These are phyloP conservation scores for Lepeophtheirus nordmannii DNA, from an alignment of 2,888 invertebrate genomes.

Conservation along the genomic window DNA sequence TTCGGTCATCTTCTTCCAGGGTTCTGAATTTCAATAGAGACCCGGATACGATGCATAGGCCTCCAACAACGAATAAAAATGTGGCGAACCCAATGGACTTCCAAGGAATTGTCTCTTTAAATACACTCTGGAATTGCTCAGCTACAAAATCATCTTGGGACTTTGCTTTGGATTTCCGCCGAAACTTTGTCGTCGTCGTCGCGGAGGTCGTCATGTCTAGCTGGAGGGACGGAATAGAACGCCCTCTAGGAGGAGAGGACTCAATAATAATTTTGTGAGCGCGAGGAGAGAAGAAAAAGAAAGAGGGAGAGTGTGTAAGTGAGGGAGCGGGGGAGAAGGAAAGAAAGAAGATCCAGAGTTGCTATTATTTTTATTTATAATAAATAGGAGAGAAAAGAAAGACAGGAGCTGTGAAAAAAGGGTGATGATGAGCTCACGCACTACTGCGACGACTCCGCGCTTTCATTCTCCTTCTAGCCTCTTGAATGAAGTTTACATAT, in stretches of 20 bases:
- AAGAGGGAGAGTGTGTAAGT: neutral
- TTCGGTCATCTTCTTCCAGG: conserved; percentile 58
- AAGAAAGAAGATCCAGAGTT: neutral
- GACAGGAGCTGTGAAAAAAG: too few relatives aligned
- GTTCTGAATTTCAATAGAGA: conserved; percentile 23
- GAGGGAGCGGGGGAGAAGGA: neutral
- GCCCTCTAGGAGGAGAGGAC: neutral
- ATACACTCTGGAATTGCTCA: neutral
- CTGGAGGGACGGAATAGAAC: neutral
- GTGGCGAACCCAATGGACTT: conserved; percentile 62
- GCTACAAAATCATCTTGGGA: neutral
- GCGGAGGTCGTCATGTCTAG: too few relatives aligned
- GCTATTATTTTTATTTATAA: too few relatives aligned
- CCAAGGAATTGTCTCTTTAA: conserved; percentile 50
- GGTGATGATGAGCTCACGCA: too few relatives aligned
- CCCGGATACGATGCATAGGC: neutral
- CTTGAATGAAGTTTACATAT: too few relatives aligned
- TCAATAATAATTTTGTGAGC: neutral
- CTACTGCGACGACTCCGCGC: too few relatives aligned
- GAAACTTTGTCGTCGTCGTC: too few relatives aligned
- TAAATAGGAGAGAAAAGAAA: too few relatives aligned
- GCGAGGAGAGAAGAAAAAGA: neutral
- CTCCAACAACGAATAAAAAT: conserved; percentile 59
- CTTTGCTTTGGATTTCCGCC: too few relatives aligned
- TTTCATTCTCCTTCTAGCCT: too few relatives aligned